Conservation (phyloP, 2,888 invertebrate genomes). For the Stenotaenia linearis region DNA sequence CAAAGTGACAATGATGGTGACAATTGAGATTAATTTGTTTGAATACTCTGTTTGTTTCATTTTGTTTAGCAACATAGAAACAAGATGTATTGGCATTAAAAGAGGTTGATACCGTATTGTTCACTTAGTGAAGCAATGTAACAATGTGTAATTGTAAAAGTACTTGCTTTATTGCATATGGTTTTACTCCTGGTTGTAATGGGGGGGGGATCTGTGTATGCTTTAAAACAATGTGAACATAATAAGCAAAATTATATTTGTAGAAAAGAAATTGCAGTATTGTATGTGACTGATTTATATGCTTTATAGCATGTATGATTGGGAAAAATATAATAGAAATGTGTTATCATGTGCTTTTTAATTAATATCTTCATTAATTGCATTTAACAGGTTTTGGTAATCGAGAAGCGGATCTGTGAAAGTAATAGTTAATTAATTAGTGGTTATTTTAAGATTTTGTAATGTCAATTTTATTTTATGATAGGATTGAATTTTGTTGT, state of each 20-base stretch:
- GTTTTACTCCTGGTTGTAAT: conserved; percentile 14
- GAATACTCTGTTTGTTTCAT: too few species aligned
- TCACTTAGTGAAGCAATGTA: conserved; percentile 8
- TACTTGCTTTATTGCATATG: not conserved
- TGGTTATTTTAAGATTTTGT: too few species aligned
- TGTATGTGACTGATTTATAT: conserved; percentile 7
- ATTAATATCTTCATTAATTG: not conserved
- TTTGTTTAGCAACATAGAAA: not conserved
- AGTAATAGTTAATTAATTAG: too few species aligned
- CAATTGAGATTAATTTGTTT: too few species aligned
- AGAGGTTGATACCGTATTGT: not conserved
- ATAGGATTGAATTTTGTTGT: too few species aligned
- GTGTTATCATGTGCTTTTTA: not conserved
- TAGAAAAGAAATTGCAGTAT: conserved; percentile 11
- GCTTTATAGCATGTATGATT: conserved; percentile 21
- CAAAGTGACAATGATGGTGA: too few species aligned
- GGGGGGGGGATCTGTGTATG: not conserved
- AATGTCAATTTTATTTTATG: too few species aligned
- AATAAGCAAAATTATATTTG: not conserved
- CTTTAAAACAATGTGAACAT: not conserved
- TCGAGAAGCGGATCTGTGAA: too few species aligned
- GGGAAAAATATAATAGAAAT: conserved; percentile 10
- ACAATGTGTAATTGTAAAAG: not conserved
- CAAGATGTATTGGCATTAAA: not conserved
- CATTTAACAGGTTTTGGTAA: not conserved